Base-by-base conservation (phyloP, 2,113 vertebrate genomes). In the Crotalus tigris region DNA sequence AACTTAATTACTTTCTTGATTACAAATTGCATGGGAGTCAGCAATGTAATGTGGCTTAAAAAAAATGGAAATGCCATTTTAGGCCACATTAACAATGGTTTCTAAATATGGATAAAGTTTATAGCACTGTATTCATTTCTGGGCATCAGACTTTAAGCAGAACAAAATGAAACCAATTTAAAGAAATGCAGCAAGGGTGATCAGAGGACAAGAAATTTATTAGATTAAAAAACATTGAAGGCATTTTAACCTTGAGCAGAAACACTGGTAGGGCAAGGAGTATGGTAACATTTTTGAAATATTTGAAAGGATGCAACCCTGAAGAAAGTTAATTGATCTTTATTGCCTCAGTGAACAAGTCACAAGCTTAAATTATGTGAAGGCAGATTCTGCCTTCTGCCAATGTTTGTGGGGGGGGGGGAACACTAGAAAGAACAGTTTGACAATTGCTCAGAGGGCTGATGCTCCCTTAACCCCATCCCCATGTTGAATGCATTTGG, bases 351-450 rank as follows among this genome's bases (percentile, higher is more conserved):
- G 69, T 39, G n/a, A 15, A 39, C 69, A 75, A 19, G 5, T 19
- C 69, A 81, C 69, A 81, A 39, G 69, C 33, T 81, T 81, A 81
- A 33, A 15, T 81, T 81, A 81, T 81, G 33, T 39, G 69, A 39
- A 81, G 15, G 69, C n/a, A 81, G 33, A 19, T 39, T 81, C 69
- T 39, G n/a, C 13, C 19, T 81, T 81, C 64, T 33, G 13, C n/a
- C 2, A 39, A 81, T 39, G 2, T 15, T 75, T 6, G 4, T 0
- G 24, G 2, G 4, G 13, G 2, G 4, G 13, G 0, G 2, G 39
- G 1, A 61, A 29, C 24, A 75, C 13, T 75, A 39, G 15, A 81
- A 81, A 81, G n/a, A 81, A 19, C 5, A 2, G 5, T 81, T 39
- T 39, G n/a, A 81, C 15, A 81, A 39, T 81, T 81, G 33, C 6